A percentile compares a stretch with the other conserved stretches of the same genome.
Evolutionary conservation across 2,888 invertebrate genomes (phyloP).

Genomic region (Napeogenes sylphis): DNA sequence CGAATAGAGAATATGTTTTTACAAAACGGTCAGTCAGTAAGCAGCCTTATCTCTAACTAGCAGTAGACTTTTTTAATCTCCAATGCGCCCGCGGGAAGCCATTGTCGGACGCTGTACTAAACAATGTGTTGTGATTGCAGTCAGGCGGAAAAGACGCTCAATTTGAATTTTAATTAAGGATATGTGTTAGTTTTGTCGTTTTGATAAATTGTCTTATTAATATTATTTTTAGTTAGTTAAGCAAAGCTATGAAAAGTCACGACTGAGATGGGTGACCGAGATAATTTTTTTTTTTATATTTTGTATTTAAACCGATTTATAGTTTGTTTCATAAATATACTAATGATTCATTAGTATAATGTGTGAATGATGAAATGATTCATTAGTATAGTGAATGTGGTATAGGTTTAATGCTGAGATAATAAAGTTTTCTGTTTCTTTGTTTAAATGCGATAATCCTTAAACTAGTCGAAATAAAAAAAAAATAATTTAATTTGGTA

Average conservation of each 20-base stretch:
- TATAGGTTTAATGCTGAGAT: too few species aligned
- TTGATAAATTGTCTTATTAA: neutral
- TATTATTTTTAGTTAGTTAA: neutral
- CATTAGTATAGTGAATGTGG: too few species aligned
- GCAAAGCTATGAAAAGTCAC: neutral
- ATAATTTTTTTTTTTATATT: neutral
- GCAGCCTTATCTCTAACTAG: slow-evolving; percentile 13
- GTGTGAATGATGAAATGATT: too few species aligned
- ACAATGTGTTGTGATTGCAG: slow-evolving; percentile 6
- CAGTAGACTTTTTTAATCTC: slow-evolving; percentile 43
- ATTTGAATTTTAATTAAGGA: neutral
- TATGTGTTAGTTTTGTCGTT: neutral
- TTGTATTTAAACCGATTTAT: neutral
- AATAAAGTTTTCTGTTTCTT: too few species aligned
- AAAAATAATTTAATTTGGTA: too few species aligned
- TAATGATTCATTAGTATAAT: too few species aligned
- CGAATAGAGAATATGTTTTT: neutral
- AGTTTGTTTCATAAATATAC: too few species aligned
- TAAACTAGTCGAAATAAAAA: too few species aligned
- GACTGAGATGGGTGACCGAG: neutral
- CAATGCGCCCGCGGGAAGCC: slow-evolving; percentile 40
- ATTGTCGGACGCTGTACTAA: slow-evolving; percentile 39
- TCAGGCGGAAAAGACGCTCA: slow-evolving; percentile 5
- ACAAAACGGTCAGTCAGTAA: neutral
- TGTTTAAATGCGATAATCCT: too few species aligned